Percentiles rank a stretch among this genome's conserved stretches.
phyloP scores from a whole-genome alignment of 2,113 vertebrate species.

The Megaceryle maxima region DNA sequence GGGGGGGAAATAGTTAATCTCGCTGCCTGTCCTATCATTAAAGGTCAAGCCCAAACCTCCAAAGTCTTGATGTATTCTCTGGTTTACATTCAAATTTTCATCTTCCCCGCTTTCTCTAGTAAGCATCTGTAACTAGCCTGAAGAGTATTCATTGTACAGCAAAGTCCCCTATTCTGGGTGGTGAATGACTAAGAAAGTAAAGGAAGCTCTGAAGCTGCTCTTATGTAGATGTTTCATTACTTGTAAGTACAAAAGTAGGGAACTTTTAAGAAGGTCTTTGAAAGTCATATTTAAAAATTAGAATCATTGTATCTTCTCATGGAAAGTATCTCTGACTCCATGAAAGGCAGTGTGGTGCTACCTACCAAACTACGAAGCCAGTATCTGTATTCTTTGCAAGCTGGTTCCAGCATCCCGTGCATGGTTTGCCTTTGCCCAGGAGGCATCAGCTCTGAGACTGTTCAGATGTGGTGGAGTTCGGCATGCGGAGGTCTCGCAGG shows the following conservation, averaged over 20 bases:
- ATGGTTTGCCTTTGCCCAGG: not conserved
- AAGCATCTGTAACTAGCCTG: not conserved
- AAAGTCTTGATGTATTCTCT: not conserved
- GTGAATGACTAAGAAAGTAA: not conserved
- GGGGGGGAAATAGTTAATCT: not conserved
- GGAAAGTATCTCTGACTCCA: not conserved
- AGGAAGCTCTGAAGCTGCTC: not conserved
- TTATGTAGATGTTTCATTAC: not conserved
- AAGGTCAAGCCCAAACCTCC: not conserved
- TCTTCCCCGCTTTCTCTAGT: not conserved
- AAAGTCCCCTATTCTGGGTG: not conserved
- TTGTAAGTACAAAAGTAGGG: not conserved
- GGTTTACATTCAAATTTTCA: not conserved
- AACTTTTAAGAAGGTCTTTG: not conserved
- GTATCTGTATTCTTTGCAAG: not conserved
- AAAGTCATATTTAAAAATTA: not conserved
- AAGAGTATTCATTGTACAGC: not conserved
- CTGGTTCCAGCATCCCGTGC: not conserved
- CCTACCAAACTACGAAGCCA: too few relatives aligned
- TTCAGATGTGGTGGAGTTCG: not conserved
- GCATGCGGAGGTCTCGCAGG: fast-evolving
- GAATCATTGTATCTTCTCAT: not conserved
- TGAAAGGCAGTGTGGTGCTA: not conserved
- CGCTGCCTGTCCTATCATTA: not conserved
- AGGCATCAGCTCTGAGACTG: not conserved